Evolutionary conservation across 1,140 invertebrate species (phyloP).

Genomic region (Euborellia annulipes): DNA sequence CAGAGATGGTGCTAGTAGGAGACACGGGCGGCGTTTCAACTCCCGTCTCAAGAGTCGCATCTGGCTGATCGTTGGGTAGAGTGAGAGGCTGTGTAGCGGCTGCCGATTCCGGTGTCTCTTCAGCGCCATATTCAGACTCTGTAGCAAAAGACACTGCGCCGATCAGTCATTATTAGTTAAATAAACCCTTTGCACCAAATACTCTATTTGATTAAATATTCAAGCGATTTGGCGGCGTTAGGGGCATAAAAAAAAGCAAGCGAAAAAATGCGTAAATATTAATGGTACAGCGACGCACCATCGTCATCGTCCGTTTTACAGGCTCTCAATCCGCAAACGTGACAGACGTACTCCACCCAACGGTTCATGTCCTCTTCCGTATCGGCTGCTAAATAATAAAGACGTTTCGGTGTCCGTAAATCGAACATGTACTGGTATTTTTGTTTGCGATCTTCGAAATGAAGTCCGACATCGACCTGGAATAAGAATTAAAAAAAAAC

Average conservation of each 20-base stretch:
- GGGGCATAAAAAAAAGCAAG: too few relatives aligned
- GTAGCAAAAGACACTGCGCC: constrained; percentile 3
- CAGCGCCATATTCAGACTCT: constrained; percentile 13
- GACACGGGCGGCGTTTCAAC: constrained; percentile 42
- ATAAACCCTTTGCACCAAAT: background rate
- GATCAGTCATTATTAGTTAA: too few relatives aligned
- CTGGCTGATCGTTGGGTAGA: background rate
- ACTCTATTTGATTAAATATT: background rate
- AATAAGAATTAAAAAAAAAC: too few relatives aligned
- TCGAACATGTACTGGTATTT: constrained; percentile 78
- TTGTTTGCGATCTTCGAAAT: constrained; percentile 61
- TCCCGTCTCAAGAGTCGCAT: background rate
- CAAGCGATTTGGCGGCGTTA: background rate
- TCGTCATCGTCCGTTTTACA: constrained; percentile 53
- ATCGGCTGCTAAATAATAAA: constrained; percentile 83
- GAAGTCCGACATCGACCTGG: constrained; percentile 72
- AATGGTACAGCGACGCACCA: constrained; percentile 19
- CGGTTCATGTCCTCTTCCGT: constrained; percentile 82
- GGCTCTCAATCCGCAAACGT: constrained; percentile 74
- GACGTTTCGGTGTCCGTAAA: constrained; percentile 71
- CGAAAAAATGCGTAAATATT: constrained; percentile 3
- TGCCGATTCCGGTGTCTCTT: constrained; percentile 5
- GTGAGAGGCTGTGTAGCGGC: background rate
- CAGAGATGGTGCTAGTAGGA: constrained; percentile 39
- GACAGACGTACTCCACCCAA: constrained; percentile 88